Percentiles rank a stretch among this genome's conserved stretches.
These are phyloP conservation scores for Oreochromis tanganicae DNA, from an alignment of 2,113 vertebrate species.

Conservation along the genomic window DNA sequence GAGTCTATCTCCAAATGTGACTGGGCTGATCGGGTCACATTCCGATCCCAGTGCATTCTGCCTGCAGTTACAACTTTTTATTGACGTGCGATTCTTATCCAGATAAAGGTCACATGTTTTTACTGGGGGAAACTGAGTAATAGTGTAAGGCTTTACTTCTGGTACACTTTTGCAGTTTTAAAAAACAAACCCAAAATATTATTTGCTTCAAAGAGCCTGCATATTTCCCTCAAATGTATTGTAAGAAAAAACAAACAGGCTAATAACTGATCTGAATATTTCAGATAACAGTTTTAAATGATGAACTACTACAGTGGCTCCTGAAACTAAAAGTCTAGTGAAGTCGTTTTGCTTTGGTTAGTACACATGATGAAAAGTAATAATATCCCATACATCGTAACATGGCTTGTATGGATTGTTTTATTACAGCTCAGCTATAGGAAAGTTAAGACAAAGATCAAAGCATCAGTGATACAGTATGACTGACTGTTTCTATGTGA, in stretches of 20 bases:
- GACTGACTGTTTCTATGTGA: neutral
- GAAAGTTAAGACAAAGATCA: neutral
- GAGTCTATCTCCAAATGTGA: neutral
- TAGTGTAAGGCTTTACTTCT: neutral
- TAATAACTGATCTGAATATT: neutral
- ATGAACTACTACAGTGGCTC: neutral
- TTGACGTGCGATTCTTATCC: neutral
- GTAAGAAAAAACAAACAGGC: neutral
- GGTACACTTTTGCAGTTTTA: neutral
- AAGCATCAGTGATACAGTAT: neutral
- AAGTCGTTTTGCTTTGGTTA: neutral
- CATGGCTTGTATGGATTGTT: neutral
- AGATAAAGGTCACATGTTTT: neutral
- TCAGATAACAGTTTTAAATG: neutral
- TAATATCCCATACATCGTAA: neutral
- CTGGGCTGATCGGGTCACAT: neutral
- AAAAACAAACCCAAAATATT: neutral
- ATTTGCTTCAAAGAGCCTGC: neutral
- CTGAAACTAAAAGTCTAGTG: neutral
- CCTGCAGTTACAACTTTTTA: neutral
- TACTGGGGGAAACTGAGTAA: neutral
- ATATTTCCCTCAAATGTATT: neutral
- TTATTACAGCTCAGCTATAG: neutral
- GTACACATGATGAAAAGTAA: neutral
- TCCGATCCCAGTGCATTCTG: neutral